These are phyloP conservation scores for Scolanthus callimorphus DNA, from an alignment of 92 coral and sea anemone species.

Conservation along the genomic window DNA sequence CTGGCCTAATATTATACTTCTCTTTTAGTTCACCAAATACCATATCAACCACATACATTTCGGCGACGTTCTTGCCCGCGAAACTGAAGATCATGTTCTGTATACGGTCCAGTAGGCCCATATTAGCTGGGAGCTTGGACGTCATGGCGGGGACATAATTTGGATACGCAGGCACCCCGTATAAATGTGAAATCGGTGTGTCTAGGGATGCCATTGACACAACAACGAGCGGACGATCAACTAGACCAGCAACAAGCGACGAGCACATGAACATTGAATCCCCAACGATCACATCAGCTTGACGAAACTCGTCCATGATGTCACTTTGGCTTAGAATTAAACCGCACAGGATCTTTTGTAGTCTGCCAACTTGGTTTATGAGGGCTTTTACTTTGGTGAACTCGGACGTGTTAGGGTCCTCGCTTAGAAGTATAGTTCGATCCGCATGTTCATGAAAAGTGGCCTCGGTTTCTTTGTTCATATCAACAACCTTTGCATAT, in stretches of 20 bases:
- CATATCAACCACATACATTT: no score
- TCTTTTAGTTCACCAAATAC: no score
- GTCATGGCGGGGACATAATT: constrained; percentile 7
- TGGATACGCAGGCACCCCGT: constrained; percentile 3
- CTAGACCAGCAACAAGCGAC: constrained; percentile 19
- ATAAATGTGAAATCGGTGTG: neutral
- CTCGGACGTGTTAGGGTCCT: no score
- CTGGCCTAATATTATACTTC: no score
- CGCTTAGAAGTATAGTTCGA: no score
- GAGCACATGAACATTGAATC: constrained; percentile 26
- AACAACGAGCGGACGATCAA: constrained; percentile 21
- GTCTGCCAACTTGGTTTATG: neutral
- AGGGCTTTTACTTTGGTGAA: no score
- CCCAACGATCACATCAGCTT: constrained; percentile 19
- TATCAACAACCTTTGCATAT: no score
- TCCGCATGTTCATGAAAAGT: no score
- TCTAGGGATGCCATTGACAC: constrained; percentile 6
- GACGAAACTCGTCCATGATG: constrained; percentile 4
- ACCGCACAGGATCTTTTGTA: constrained; percentile 1
- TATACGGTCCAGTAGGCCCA: constrained; percentile 16
- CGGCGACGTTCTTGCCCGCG: no score
- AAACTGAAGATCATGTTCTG: no score
- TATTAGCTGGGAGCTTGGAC: constrained; percentile 6
- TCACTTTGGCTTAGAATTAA: constrained; percentile 1
- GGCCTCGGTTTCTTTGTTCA: no score